Evolutionary conservation across 2,797 vertebrate species (phyloP).

Genomic region (Acanthiza pusilla): DNA sequence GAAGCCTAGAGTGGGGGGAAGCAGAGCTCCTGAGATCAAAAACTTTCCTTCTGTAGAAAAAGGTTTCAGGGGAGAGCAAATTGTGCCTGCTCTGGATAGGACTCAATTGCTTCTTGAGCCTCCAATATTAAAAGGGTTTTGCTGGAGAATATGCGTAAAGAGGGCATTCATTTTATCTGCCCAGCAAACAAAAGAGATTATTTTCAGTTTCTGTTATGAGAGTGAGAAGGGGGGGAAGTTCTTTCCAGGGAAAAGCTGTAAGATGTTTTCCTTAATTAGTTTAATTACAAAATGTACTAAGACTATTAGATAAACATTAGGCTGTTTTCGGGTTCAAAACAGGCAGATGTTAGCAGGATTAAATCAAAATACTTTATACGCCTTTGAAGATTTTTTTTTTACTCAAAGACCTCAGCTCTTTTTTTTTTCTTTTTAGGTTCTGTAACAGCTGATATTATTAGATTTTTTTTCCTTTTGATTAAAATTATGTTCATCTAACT

Average conservation of each 20-base stretch:
- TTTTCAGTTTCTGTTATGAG: conserved; percentile 43
- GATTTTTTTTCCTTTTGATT: not conserved
- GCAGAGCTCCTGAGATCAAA: conserved; percentile 68
- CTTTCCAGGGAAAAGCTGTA: conserved; percentile 49
- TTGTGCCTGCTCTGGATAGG: not conserved
- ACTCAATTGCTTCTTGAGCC: conserved; percentile 19
- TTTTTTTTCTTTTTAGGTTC: conserved; percentile 9
- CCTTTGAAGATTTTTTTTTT: conserved; percentile 51
- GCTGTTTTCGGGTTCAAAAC: conserved; percentile 60
- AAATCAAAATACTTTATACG: conserved; percentile 54
- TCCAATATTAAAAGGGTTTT: conserved; percentile 38
- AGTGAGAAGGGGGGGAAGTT: not conserved
- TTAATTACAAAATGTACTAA: conserved; percentile 69
- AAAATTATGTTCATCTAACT: conserved; percentile 22
- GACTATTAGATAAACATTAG: conserved; percentile 67
- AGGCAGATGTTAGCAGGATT: conserved; percentile 70
- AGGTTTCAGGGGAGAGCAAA: conserved; percentile 10
- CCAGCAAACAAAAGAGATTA: conserved; percentile 50
- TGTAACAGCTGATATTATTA: conserved; percentile 27
- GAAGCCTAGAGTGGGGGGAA: conserved; percentile 59
- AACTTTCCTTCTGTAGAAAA: conserved; percentile 50
- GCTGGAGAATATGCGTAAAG: conserved; percentile 24
- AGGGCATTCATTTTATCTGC: conserved; percentile 26
- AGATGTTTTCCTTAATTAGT: conserved; percentile 70
- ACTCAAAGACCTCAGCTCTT: conserved; percentile 9